phyloP scores from a whole-genome alignment of 2,797 vertebrate genomes.

The Chromobotia macracanthus region DNA sequence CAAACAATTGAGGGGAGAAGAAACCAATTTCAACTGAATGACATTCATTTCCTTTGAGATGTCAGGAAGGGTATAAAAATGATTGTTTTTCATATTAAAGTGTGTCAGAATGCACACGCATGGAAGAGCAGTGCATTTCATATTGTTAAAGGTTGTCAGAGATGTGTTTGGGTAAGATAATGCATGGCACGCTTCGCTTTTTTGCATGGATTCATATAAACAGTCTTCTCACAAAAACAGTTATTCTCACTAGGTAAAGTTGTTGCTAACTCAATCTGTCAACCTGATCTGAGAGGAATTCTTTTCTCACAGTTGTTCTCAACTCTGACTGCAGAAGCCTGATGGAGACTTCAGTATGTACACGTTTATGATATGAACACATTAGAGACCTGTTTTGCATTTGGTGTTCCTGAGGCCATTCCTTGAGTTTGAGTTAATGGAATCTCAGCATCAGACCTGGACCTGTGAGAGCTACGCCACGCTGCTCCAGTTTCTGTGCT shows the following conservation, averaged over 20 bases:
- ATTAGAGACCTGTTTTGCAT: not conserved
- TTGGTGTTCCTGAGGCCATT: not conserved
- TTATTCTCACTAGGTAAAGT: not conserved
- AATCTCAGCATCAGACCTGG: not conserved
- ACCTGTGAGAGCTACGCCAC: not conserved
- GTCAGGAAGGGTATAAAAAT: slow-evolving; percentile 50
- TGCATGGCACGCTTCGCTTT: not conserved
- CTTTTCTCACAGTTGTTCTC: not conserved
- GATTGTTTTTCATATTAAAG: slow-evolving; percentile 19
- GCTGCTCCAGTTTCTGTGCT: slow-evolving; percentile 4
- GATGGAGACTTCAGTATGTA: not conserved
- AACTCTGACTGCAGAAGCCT: not conserved
- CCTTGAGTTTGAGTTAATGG: not conserved
- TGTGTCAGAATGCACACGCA: slow-evolving; percentile 1
- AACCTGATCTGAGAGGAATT: not conserved
- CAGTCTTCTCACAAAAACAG: not conserved
- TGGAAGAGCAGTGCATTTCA: not conserved
- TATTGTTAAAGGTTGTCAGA: slow-evolving; percentile 14
- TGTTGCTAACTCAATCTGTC: not conserved
- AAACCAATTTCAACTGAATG: slow-evolving; percentile 62
- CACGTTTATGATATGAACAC: not conserved
- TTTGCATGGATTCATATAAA: not conserved
- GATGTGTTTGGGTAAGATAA: not conserved
- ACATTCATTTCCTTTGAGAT: slow-evolving; percentile 70
- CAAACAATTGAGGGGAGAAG: slow-evolving; percentile 51